Evolutionary conservation across 2,113 vertebrate genomes (phyloP).

Genomic region (Axis porcinus): DNA sequence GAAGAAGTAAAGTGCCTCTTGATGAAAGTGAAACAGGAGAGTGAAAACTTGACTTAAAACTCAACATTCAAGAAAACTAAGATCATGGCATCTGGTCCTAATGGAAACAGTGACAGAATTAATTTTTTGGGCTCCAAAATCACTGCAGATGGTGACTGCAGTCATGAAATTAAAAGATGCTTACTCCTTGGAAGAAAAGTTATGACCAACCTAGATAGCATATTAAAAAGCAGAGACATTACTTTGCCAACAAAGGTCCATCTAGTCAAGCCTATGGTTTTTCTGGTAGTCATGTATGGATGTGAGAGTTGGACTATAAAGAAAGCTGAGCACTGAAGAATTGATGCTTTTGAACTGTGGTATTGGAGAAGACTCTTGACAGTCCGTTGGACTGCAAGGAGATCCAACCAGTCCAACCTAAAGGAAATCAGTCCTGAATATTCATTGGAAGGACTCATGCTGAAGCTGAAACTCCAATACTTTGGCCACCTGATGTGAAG

Average conservation of each 20-base stretch:
- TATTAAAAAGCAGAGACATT: not conserved
- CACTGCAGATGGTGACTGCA: not conserved
- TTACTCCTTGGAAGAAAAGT: not conserved
- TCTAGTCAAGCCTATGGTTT: not conserved
- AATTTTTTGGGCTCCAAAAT: not conserved
- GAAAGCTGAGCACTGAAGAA: not conserved
- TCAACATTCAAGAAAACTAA: not conserved
- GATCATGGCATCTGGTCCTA: not conserved
- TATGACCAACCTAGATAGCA: not conserved
- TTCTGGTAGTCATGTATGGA: not conserved
- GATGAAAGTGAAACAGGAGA: not conserved
- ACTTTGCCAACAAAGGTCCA: not conserved
- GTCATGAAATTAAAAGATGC: not conserved
- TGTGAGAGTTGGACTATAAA: not conserved
- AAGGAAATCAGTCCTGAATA: not conserved
- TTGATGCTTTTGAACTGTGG: not conserved
- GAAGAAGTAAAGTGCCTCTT: not conserved
- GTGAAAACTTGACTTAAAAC: not conserved
- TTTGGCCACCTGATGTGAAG: not conserved
- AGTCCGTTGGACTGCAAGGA: not conserved
- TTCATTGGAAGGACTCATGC: not conserved
- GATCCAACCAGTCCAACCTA: not conserved
- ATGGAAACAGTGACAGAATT: not conserved
- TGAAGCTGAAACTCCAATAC: not conserved
- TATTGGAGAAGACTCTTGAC: not conserved